Conservation (phyloP, 2,797 vertebrate genomes). For the Rhabdophis nuchalis region DNA sequence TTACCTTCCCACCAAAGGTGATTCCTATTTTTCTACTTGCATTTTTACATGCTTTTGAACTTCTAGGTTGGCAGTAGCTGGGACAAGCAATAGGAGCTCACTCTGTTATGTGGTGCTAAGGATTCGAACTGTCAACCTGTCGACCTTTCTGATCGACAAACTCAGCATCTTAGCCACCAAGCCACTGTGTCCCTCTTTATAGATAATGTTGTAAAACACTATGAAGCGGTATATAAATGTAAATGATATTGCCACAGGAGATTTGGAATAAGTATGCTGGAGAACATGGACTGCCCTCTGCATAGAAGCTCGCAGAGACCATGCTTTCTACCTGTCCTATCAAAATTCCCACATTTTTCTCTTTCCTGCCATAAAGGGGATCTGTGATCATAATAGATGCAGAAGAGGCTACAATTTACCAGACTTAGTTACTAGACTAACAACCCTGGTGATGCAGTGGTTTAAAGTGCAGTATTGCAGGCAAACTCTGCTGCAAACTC, state of each 20-base stretch:
- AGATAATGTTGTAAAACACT: background rate
- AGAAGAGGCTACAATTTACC: background rate
- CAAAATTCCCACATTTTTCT: background rate
- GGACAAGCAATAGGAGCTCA: no score
- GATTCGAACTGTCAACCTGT: no score
- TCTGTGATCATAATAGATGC: background rate
- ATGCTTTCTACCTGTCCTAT: background rate
- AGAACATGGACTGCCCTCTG: background rate
- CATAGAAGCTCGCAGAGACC: background rate
- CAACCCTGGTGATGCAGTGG: background rate
- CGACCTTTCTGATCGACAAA: no score
- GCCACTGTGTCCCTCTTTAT: background rate
- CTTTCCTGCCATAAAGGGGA: background rate
- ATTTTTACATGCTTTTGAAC: no score
- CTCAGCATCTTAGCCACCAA: no score
- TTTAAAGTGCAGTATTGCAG: background rate
- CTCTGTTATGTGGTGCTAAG: no score
- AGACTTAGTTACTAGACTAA: background rate
- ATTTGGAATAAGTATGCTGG: background rate
- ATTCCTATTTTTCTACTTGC: no score
- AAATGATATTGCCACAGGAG: background rate
- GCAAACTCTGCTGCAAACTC: no score
- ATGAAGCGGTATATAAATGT: background rate
- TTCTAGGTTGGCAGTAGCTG: no score
- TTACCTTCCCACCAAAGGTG: no score